These are phyloP conservation scores for Cerastis leucographa DNA, from an alignment of 2,888 invertebrate species.

Conservation along the genomic window DNA sequence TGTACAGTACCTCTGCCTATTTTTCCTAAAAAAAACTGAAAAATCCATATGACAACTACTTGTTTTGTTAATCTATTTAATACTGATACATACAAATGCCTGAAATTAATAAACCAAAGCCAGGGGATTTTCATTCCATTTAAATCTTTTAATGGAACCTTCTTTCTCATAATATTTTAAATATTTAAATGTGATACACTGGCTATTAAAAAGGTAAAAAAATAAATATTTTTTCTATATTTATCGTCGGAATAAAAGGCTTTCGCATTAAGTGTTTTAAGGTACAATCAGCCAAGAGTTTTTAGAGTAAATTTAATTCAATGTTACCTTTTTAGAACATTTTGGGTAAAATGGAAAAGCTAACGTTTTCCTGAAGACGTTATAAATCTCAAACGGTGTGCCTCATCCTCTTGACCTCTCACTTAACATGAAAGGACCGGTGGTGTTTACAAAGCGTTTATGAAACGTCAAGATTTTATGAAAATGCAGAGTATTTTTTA, in stretches of 20 bases:
- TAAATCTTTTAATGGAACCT: neutral
- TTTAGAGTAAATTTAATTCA: neutral
- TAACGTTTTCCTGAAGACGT: slow-evolving; percentile 2
- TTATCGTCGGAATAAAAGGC: neutral
- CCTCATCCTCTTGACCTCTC: slow-evolving; percentile 35
- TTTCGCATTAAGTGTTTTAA: neutral
- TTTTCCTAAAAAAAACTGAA: neutral
- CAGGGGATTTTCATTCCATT: neutral
- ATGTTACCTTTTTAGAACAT: slow-evolving; percentile 6
- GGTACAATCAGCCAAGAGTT: neutral
- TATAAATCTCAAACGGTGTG: slow-evolving; percentile 21
- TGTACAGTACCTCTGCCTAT: neutral
- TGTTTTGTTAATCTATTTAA: neutral
- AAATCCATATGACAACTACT: neutral
- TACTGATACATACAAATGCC: neutral
- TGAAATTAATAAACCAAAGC: neutral
- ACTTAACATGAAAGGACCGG: slow-evolving; percentile 26
- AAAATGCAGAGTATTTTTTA: neutral
- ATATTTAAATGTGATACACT: neutral
- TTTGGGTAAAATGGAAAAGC: neutral
- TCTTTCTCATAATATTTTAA: neutral
- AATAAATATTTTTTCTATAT: neutral
- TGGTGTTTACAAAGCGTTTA: slow-evolving; percentile 19
- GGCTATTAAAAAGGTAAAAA: neutral
- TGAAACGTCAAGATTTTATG: slow-evolving; percentile 12